Evolutionary conservation across 2,113 vertebrate species (phyloP).

Genomic region (Lutjanus erythropterus): DNA sequence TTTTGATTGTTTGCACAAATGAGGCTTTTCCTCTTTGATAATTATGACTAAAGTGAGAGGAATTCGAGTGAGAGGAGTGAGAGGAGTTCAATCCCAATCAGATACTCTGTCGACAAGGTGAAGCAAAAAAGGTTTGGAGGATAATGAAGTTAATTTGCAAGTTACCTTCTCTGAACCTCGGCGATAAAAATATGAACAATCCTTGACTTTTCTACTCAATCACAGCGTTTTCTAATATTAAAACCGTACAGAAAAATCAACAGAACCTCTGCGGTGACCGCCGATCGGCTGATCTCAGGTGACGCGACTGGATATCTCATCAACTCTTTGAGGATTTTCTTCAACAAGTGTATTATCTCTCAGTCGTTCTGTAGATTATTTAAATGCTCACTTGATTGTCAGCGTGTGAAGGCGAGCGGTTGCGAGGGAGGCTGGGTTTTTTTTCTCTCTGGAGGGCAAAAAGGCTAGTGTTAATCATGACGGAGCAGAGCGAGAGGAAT

Average conservation of each 20-base stretch:
- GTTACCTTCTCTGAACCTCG: background rate
- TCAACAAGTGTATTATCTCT: conserved; percentile 35
- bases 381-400: conserved; percentile 85
- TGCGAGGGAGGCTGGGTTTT: conserved; percentile 81
- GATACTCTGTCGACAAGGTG: background rate
- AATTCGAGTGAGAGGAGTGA: too few relatives aligned
- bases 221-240: background rate
- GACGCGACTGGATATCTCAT: background rate
- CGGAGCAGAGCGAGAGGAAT: conserved; percentile 92
- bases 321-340: background rate
- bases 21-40: conserved; percentile 60
- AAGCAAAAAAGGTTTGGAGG: background rate
- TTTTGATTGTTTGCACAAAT: conserved; percentile 70
- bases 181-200: conserved; percentile 3
- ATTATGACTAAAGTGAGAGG: conserved; percentile 49
- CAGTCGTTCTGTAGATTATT: conserved; percentile 54
- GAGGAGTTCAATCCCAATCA: conserved; percentile 15
- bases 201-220: conserved; percentile 12
- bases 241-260: background rate
- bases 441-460: conserved; percentile 90
- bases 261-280: background rate
- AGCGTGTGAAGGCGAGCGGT: conserved; percentile 65
- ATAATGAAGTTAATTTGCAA: conserved; percentile 5
- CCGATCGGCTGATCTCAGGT: conserved; percentile 3
- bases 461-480: conserved; percentile 99